Evolutionary conservation across 2,888 invertebrate species (phyloP).

Genomic region (Hoplodrina ambigua): DNA sequence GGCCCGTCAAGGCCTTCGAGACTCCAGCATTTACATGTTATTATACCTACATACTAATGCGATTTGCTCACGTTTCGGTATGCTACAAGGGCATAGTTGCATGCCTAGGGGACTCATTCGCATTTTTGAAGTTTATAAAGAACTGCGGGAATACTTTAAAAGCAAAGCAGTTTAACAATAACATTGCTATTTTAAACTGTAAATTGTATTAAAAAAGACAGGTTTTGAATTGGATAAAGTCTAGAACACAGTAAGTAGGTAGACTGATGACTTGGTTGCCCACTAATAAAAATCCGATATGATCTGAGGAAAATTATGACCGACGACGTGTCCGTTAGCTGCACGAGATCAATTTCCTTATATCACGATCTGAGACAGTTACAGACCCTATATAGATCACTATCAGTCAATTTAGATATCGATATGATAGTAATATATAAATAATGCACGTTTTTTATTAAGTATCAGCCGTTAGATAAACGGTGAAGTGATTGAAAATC

Average conservation of each 20-base stretch:
- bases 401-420: conserved; percentile 64
- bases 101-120: conserved; percentile 56
- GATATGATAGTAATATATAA: conserved; percentile 62
- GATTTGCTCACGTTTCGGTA: conserved; percentile 71
- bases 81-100: conserved; percentile 62
- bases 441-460: conserved; percentile 61
- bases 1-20: conserved; percentile 83
- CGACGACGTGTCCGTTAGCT: conserved; percentile 57
- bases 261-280: conserved; percentile 1
- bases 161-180: conserved; percentile 13
- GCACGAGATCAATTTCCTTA: conserved; percentile 65
- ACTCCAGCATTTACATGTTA: conserved; percentile 80
- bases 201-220: not conserved
- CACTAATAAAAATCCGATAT: conserved; percentile 31
- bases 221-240: not conserved
- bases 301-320: conserved; percentile 38
- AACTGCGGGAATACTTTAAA: conserved; percentile 22
- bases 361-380: conserved; percentile 64
- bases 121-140: conserved; percentile 41
- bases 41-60: conserved; percentile 74
- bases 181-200: conserved; percentile 1
- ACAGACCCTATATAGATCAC: conserved; percentile 64
- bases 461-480: conserved; percentile 62
- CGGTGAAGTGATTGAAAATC: conserved; percentile 60
- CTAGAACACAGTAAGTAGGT: not conserved